Base-by-base conservation (phyloP, 2,113 vertebrate genomes). In the Gyps fulvus region DNA sequence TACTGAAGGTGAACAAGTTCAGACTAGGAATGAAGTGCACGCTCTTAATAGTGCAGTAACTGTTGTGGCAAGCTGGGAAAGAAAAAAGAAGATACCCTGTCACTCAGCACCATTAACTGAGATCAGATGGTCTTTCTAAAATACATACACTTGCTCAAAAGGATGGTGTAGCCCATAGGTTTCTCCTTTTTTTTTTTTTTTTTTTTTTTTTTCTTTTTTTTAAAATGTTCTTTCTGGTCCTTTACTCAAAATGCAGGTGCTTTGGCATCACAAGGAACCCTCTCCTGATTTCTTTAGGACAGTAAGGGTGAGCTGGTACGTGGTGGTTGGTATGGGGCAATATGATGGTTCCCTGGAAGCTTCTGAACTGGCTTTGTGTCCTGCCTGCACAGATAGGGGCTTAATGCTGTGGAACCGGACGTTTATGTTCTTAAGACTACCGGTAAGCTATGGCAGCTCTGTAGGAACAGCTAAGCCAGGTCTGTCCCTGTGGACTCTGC, bases 261-360 rank as follows among this genome's bases (percentile, higher is more conserved):
- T 81, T n/a, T 54, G 52, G 23, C 25, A 7, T 34, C 16, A 17
- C 16, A 42, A 0, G 0, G 1, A 21, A 7, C 21, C 5, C 11
- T 59, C 22, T 59, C 21, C 26, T 14, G 27, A 27, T 80, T 65
- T 80, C 21, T 52, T 65, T 29, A n/a, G 70, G 62, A 43, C 32
- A 42, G 20, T 54, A 40, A 73, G 38, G 31, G 21, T 77, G 34
- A 72, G 19, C 57, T 18, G 34, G 25, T 71, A 4, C 0, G 0
- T 20, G 42, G 22, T 38, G n/a, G 15, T 74, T 69, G 52, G 14
- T 47, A n/a, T 25, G 38, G 55, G 67, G 23, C 7, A 22, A 19
- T 36, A 26, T 11, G 21, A 29, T 76, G 62, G 25, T 23, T 59
- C 59, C 40, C 25, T 83, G 49, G 71, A 81, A 88, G 45, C 55